Evolutionary conservation across 2,797 vertebrate species (phyloP), one percentile per base, ranked within the genome.

Genomic region (Varecia variegata): DNA sequence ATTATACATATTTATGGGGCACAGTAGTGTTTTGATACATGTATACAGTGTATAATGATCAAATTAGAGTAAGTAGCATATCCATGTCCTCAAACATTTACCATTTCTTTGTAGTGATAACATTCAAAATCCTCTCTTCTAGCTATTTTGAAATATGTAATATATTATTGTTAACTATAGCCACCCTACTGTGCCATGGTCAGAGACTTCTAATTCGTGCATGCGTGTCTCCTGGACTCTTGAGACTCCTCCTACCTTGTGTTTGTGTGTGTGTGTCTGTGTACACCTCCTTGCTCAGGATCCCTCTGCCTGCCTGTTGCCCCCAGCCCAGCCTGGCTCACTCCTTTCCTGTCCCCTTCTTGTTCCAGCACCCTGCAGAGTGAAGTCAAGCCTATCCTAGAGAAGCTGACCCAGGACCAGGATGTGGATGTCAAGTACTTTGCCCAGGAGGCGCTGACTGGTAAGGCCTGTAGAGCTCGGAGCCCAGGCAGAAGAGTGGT

Each of bases 351-450:
- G 14, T 43, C 15, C 15, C 32, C 5, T 71, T 18, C 1, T 70
- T 35, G 40, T 17, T 4, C 3, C 62, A 98, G 98, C 93, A 98
- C 98, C 0, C 96, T 98, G 56, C 98, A 98, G 96, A 98, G 97
- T 0, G 98, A 98, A 79, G 98, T 98, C 56, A 98, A 98, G 94
- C 98, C 98, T 17, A 97, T 98, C 90, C 94, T 98, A 43, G 98
- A 98, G 80, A 98, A 98, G 93, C 96, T 98, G 77, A 98, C 98
- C 14, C 98, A 98, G 94, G 98, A 98, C 91, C 98, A 98, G 87
- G 98, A 98, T 20, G 98, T 98, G 43, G 98, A 98, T 1, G 98
- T 98, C 96, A 98, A 98, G 71, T 98, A 98, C 74, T 98, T 98
- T 23, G 98, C 98, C 91, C 98, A 98, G 98, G 98, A 98, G 96